Conservation (phyloP, 2,888 invertebrate genomes). For the Eutolmus rufibarbis region DNA sequence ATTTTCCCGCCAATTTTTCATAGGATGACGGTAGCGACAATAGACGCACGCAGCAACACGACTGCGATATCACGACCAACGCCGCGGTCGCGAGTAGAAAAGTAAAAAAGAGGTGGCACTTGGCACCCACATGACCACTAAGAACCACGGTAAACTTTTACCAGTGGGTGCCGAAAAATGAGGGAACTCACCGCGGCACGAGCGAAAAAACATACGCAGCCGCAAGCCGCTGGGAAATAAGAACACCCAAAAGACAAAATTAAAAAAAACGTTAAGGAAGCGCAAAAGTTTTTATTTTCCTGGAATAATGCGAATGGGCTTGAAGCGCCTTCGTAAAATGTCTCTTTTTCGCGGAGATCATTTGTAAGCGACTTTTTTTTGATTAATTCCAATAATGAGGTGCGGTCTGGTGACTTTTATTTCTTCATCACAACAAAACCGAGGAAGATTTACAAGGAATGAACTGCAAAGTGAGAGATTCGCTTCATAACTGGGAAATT, state of each 20-base stretch:
- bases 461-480: not conserved
- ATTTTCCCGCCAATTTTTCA: not conserved
- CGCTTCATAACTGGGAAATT: not conserved
- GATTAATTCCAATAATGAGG: not conserved
- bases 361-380: not conserved
- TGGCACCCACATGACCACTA: not conserved
- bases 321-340: not conserved
- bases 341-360: not conserved
- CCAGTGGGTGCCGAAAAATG: not conserved
- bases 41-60: not conserved
- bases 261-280: not conserved
- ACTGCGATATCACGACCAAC: not conserved
- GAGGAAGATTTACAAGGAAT: not conserved
- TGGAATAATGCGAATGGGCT: not conserved
- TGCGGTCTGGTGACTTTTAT: not conserved
- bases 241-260: not conserved
- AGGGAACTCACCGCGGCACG: not conserved
- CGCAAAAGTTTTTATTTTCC: not conserved
- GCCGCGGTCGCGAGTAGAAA: not conserved
- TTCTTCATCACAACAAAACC: not conserved
- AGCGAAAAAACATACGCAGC: not conserved
- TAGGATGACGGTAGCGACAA: not conserved
- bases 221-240: not conserved
- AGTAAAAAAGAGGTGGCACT: not conserved
- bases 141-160: not conserved